phyloP scores from a whole-genome alignment of 2,113 vertebrate genomes.

The Gallinago jamesoni region DNA sequence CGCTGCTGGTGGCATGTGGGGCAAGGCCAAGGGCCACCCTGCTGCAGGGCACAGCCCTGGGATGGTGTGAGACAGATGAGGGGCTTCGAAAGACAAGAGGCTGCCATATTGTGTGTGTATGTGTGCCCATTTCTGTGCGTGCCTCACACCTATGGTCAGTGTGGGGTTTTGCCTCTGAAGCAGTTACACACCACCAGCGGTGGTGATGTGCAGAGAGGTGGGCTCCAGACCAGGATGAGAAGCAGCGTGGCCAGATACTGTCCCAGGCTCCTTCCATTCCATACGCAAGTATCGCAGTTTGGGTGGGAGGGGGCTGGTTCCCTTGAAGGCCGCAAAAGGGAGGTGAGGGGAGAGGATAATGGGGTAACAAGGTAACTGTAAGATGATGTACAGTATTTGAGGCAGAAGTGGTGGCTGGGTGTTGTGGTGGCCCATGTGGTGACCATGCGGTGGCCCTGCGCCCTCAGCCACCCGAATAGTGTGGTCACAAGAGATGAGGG shows the following conservation, averaged over 20 bases:
- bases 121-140: background rate
- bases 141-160: fast-evolving
- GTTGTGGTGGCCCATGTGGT: too few species aligned
- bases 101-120: background rate
- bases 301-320: background rate
- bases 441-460: too few species aligned
- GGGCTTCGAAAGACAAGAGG: background rate
- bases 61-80: fast-evolving
- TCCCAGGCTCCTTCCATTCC: background rate
- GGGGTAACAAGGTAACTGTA: background rate
- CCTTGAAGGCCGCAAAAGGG: background rate
- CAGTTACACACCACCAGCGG: fast-evolving
- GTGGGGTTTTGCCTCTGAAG: background rate
- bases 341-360: background rate
- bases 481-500: background rate
- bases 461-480: background rate
- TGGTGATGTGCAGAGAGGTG: background rate
- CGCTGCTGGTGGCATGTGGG: fast-evolving
- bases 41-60: fast-evolving
- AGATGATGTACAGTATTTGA: background rate
- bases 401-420: background rate
- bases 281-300: background rate
- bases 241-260: background rate
- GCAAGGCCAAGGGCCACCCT: background rate
- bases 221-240: background rate